Evolutionary conservation across 2,113 vertebrate species (phyloP), one percentile per base, ranked within the genome.

Genomic region (Tragelaphus strepsiceros): DNA sequence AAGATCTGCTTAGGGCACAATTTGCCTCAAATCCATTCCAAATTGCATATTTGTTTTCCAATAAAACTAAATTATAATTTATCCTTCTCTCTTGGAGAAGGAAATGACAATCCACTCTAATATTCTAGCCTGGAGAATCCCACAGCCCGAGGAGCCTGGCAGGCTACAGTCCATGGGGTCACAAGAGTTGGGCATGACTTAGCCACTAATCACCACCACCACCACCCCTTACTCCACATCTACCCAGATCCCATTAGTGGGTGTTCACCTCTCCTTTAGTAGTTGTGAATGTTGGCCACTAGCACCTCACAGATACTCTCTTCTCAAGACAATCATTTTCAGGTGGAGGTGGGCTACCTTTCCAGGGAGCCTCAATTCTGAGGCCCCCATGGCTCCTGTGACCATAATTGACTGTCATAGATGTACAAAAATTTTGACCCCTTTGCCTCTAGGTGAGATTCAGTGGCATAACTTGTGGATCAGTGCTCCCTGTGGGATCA

Each of bases 21-120:
- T 99, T 99, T 99, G 99, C 99, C 99, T 99, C 99, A 99, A 99
- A 99, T 99, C 99, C 99, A 99, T 99, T 99, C 99, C 99, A 99
- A 99, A 99, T 99, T 99, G 99, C 99, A 99, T 99, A 99, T 99
- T 99, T 99, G 99, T 99, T 99, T 99, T 99, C 99, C 99, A 99
- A 99, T 99, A 30, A 24, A 99, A 99, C 99, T 99, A 99, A 99
- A 99, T 99, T 99, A 99, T 99, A 99, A 99, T 99, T 99, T 99
- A 99, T 99, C 99, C 99, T 43, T 56, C 7, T 9, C 2, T 6
- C 6, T 1, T 28, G 7, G 35, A 74, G 67, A 74, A 74, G 35
- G 21, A 74, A 39, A 22, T 74, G 21, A 35, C 35, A 74, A 74
- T 5, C 67, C 19, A 39, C 35, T 74, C 35, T 5, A 74, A 74